A percentile compares a stretch with the other conserved stretches of the same genome.
These are phyloP conservation scores for Trissolcus japonicus DNA, from an alignment of 2,888 invertebrate species.

Conservation along the genomic window DNA sequence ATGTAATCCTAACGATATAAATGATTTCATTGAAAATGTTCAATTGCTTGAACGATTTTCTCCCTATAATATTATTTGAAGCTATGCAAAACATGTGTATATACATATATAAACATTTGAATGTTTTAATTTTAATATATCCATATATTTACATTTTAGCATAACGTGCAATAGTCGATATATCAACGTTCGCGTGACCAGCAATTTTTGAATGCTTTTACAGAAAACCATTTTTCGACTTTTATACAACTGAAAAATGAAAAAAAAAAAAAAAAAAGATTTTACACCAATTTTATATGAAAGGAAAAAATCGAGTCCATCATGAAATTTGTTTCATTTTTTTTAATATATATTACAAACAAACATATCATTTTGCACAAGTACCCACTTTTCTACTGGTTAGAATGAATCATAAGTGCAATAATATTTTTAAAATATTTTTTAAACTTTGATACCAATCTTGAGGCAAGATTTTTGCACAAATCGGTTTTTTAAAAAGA, in stretches of 20 bases:
- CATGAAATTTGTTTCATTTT: neutral
- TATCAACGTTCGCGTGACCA: neutral
- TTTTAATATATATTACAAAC: slow-evolving; percentile 9
- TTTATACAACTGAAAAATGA: neutral
- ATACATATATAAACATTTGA: no score
- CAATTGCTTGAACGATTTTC: no score
- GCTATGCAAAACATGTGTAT: no score
- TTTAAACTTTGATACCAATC: slow-evolving; percentile 41
- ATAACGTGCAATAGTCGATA: slow-evolving; percentile 6
- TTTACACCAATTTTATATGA: slow-evolving; percentile 6
- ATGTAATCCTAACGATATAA: no score
- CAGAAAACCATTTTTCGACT: neutral
- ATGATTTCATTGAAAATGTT: no score
- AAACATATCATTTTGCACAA: slow-evolving; percentile 50
- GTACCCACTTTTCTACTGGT: slow-evolving; percentile 18
- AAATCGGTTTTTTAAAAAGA: slow-evolving; percentile 13
- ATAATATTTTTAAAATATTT: slow-evolving; percentile 22
- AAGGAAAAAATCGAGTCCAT: neutral
- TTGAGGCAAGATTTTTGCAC: slow-evolving; percentile 19
- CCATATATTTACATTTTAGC: no score
- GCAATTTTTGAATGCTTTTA: slow-evolving; percentile 4
- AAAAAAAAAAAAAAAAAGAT: neutral
- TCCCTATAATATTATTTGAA: no score
- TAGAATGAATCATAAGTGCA: slow-evolving; percentile 15
- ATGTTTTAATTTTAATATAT: no score